Base-by-base conservation (phyloP, 2,888 invertebrate species). In the Patella depressa region DNA sequence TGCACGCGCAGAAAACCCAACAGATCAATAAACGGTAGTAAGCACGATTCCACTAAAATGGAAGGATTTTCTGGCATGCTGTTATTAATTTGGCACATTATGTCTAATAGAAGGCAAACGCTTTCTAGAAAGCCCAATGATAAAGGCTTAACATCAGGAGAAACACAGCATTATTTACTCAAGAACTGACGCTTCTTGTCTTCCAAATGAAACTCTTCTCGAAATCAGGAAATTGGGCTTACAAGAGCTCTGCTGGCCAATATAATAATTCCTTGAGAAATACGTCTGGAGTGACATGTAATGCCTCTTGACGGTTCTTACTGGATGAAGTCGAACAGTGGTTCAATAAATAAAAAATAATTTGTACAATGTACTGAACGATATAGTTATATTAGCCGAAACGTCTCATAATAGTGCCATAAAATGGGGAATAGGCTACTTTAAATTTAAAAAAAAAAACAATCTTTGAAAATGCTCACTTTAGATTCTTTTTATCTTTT, bases 51-150 rank as follows among this genome's bases (percentile, higher is more conserved):
- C 45, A 45, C 45, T 65, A 65, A 65, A 65, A 65, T 65, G 24
- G 19, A 24, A 65, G 24, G 14, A 19, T 65, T 65, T 65, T 65
- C 19, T 65, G 65, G 65, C 24, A 65, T 19, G 19, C 65, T 19
- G 65, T 65, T 65, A 65, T 65, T 65, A 65, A 65, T 65, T 65
- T 65, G 65, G 65, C 65, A 65, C 65, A 65, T 65, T 65, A 65
- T 65, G 19, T 65, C 65, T 65, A 65, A 65, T 65, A 65, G 65
- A 19, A 24, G 65, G 19, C 19, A 65, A 65, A 24, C 24, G 65
- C 65, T 65, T 24, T 65, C 19, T 65, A 19, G 65, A 65, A 65
- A 65, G 24, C 19, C 65, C 19, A 65, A 24, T 19, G 65, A 65
- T 65, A 24, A 65, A 65, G 19, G 65, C 65, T 65, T 65, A 65